Evolutionary conservation across 2,113 vertebrate species (phyloP).

Genomic region (Columba livia): DNA sequence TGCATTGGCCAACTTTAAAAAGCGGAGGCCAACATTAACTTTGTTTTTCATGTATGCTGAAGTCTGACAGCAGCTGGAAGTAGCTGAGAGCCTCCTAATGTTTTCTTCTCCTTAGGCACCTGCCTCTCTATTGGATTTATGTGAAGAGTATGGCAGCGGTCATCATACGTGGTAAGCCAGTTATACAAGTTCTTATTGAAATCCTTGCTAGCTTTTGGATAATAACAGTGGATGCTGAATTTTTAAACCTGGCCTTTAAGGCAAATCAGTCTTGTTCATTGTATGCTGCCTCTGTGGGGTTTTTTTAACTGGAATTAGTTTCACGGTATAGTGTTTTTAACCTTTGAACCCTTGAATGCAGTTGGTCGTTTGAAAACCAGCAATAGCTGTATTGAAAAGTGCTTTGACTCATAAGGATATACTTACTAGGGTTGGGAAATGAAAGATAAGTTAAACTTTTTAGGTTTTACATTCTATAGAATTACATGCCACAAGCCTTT

Average conservation of each 20-base stretch:
- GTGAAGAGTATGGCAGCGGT: slow-evolving; percentile 52
- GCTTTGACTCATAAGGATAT: neutral
- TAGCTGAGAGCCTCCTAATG: neutral
- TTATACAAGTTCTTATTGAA: neutral
- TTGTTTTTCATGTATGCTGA: neutral
- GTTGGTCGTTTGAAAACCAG: neutral
- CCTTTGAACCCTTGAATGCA: neutral
- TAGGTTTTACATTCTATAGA: neutral
- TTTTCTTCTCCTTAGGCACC: slow-evolving; percentile 55
- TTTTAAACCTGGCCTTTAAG: neutral
- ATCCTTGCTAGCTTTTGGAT: neutral
- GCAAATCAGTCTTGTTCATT: neutral
- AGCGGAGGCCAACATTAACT: neutral
- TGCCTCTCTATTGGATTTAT: slow-evolving; percentile 26
- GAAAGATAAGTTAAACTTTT: neutral
- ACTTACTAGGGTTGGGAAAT: neutral
- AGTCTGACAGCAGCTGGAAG: neutral
- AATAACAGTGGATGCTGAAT: neutral
- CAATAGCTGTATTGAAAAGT: neutral
- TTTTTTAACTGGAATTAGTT: neutral
- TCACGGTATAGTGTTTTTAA: neutral
- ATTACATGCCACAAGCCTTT: neutral
- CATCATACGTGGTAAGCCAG: slow-evolving; percentile 66
- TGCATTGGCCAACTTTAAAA: neutral
- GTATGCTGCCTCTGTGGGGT: neutral